A percentile compares a stretch with the other conserved stretches of the same genome.
phyloP scores from a whole-genome alignment of 2,113 vertebrate genomes.

The Gymnarchus niloticus region DNA sequence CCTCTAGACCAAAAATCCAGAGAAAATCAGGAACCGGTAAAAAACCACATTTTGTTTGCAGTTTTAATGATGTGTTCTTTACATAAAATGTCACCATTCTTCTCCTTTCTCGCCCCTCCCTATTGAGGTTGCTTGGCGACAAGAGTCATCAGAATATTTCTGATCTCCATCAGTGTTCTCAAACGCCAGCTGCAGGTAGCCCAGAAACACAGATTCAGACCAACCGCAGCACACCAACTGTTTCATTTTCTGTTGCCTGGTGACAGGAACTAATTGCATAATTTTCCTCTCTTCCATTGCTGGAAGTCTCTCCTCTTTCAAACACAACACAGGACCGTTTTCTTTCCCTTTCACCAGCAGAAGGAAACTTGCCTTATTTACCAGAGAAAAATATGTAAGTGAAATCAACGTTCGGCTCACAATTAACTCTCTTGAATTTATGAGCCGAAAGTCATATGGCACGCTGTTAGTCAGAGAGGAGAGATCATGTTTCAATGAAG shows the following conservation, averaged over 20 bases:
- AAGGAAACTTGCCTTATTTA: not conserved
- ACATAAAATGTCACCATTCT: not conserved
- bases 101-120: not conserved
- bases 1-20: too few relatives aligned
- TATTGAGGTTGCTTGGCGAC: not conserved
- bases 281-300: not conserved
- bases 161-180: not conserved
- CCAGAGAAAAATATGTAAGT: not conserved
- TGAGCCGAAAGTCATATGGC: not conserved
- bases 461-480: not conserved
- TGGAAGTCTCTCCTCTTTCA: not conserved
- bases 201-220: not conserved
- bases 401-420: not conserved
- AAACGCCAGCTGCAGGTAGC: not conserved
- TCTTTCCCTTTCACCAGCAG: not conserved
- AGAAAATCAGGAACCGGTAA: slow-evolving; percentile 33
- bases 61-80: not conserved
- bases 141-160: not conserved
- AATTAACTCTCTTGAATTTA: slow-evolving; percentile 1
- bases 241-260: not conserved
- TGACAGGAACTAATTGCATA: not conserved
- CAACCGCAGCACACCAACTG: not conserved
- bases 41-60: slow-evolving; percentile 9
- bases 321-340: not conserved
- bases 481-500: not conserved